phyloP scores from a whole-genome alignment of 2,113 vertebrate species.

The Chinchilla lanigera region DNA sequence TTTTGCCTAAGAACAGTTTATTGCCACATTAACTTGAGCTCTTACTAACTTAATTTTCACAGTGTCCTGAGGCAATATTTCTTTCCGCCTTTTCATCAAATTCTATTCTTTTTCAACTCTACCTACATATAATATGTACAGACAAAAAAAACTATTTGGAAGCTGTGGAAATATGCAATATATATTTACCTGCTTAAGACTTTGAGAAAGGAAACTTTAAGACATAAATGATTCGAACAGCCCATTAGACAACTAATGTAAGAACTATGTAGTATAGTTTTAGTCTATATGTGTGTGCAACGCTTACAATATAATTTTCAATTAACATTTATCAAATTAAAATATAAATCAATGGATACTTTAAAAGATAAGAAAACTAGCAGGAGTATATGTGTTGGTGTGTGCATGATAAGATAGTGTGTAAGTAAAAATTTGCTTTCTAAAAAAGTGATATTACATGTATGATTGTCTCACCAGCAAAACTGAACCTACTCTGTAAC shows the following conservation, averaged over 20 bases:
- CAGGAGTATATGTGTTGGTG: not conserved
- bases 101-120: not conserved
- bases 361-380: not conserved
- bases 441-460: not conserved
- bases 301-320: not conserved
- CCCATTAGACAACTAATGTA: not conserved
- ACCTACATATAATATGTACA: not conserved
- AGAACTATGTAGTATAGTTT: not conserved
- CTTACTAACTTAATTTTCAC: not conserved
- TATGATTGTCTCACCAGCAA: not conserved
- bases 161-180: not conserved
- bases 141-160: not conserved
- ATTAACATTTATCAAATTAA: not conserved
- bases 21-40: not conserved
- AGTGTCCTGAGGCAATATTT: not conserved
- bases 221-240: not conserved
- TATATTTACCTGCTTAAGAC: not conserved
- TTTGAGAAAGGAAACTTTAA: slow-evolving; percentile 19
- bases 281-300: not conserved
- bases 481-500: too few species aligned
- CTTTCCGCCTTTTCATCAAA: not conserved
- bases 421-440: not conserved
- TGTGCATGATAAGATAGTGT: not conserved
- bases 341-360: not conserved
- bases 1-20: not conserved